Evolutionary conservation across 2,888 invertebrate genomes (phyloP).

Genomic region (Quadroppia sp.): DNA sequence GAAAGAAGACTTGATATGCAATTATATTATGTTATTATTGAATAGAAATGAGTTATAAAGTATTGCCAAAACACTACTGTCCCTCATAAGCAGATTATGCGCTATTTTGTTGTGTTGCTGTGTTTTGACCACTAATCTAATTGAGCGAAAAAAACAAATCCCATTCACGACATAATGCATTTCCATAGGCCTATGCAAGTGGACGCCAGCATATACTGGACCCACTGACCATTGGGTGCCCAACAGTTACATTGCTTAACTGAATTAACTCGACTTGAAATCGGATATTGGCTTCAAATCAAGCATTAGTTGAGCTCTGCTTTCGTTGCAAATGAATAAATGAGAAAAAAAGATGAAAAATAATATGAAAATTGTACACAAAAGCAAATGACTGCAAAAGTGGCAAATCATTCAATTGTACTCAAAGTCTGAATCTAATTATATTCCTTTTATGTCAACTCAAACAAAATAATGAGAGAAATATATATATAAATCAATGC

Average conservation of each 20-base stretch:
- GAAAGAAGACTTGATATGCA: conserved; percentile 28
- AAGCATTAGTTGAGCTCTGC: neutral
- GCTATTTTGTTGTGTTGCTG: conserved; percentile 2
- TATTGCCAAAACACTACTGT: neutral
- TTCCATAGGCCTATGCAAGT: neutral
- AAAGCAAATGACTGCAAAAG: neutral
- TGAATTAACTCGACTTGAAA: conserved; percentile 33
- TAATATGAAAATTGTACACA: neutral
- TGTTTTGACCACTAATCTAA: conserved; percentile 33
- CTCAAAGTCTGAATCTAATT: too few species aligned
- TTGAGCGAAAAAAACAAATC: conserved; percentile 35
- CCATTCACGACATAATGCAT: conserved; percentile 29
- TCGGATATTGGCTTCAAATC: conserved; percentile 17
- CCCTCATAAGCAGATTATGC: conserved; percentile 30
- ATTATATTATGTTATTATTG: conserved; percentile 22
- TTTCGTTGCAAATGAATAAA: neutral
- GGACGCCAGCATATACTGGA: neutral
- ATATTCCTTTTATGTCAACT: too few species aligned
- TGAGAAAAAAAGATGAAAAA: neutral
- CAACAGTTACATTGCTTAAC: conserved; percentile 16
- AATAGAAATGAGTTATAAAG: conserved; percentile 28
- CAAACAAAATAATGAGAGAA: too few species aligned
- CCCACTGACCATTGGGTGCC: conserved; percentile 10
- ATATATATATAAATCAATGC: too few species aligned
- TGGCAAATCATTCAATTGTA: neutral